Base-by-base conservation (phyloP, 2,797 vertebrate genomes). In the Siniperca obscura region DNA sequence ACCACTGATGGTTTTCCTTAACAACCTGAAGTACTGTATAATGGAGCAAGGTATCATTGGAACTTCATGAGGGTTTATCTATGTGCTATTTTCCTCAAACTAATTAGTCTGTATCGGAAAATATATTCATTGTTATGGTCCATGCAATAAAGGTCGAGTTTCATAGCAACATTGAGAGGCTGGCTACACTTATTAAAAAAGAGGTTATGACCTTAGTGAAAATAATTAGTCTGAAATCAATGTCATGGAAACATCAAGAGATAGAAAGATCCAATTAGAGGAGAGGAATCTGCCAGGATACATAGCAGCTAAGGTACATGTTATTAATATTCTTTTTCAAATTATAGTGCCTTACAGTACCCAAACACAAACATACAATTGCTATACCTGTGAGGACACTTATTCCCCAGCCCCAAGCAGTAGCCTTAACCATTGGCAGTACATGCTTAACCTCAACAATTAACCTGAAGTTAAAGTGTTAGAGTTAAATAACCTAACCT, bases 101-200 rank as follows among this genome's bases (percentile, higher is more conserved):
- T 61, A 86, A 87, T 87, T 75, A 75, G 79, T 30, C 25, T 50
- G 27, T 55, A 55, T 38, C 72, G 62, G 64, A 85, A 86, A 86
- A 73, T 56, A 36, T 3, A 77, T 74, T 82, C 7, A 64, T 59
- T 74, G 38, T 77, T 78, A 53, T 50, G 40, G 52, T 62, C 30
- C 38, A 14, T 55, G 72, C 55, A 34, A 86, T 76, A 73, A 89
- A 87, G 78, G 62, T 30, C 1, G 7, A 36, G 76, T 88, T 90
- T 81, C 82, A 81, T 72, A 70, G 82, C 79, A 83, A 89, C 75
- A 22, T 65, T 38, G 66, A 86, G 46, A 82, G 42, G 71, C 62
- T 65, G 46, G 55, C 59, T 56, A 68, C 66, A 59, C 53, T 78
- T 34, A 85, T 86, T 83, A 76, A 21, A 80, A 80, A 25, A 81